Conservation (phyloP, 2,797 vertebrate genomes). For the Channa striata region DNA sequence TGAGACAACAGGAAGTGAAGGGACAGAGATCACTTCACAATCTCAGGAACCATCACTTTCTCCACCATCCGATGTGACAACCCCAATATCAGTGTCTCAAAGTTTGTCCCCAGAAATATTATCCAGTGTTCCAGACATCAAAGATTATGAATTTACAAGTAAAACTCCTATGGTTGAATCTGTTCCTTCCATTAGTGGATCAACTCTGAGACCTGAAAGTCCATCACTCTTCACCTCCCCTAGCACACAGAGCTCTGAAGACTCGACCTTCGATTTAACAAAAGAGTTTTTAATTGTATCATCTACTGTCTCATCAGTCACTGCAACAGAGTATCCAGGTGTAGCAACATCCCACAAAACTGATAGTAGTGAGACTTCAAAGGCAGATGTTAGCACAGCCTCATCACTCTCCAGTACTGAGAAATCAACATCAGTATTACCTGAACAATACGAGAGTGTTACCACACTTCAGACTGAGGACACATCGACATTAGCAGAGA, state of each 20-base stretch:
- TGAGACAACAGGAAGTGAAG: neutral
- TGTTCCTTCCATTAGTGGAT: neutral
- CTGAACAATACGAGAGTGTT: neutral
- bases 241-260: conserved; percentile 16
- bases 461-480: neutral
- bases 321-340: neutral
- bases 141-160: neutral
- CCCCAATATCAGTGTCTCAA: conserved; percentile 5
- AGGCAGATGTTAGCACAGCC: too few relatives aligned
- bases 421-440: neutral
- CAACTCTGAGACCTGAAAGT: neutral
- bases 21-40: neutral
- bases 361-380: too few relatives aligned
- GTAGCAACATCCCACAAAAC: too few relatives aligned
- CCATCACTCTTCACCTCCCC: neutral
- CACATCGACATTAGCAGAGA: neutral
- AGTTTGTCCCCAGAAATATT: neutral
- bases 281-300: neutral
- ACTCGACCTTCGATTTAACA: neutral
- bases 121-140: neutral
- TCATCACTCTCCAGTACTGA: conserved; percentile 9
- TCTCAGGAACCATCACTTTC: neutral
- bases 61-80: neutral
- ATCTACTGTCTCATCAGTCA: neutral
- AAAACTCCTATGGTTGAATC: neutral